Evolutionary conservation across 1,140 invertebrate genomes (phyloP).

Genomic region (Propsilocerus akamusi): DNA sequence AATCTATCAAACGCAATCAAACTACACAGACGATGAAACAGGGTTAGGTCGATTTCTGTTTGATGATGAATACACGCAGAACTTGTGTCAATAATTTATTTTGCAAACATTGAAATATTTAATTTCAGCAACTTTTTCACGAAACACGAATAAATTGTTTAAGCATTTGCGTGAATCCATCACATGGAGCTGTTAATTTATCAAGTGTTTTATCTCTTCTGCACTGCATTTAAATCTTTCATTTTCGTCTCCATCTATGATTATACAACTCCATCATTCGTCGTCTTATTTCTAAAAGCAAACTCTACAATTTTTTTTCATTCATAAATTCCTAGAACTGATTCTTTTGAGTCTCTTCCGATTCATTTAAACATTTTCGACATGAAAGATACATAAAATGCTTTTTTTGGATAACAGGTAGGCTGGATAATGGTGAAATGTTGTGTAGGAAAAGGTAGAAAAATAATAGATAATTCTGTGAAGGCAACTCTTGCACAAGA

Average conservation of each 20-base stretch:
- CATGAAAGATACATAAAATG: too few relatives aligned
- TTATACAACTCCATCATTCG: neutral
- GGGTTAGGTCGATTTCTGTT: too few relatives aligned
- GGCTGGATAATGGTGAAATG: neutral
- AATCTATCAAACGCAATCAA: too few relatives aligned
- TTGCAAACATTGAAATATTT: too few relatives aligned
- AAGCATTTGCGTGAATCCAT: too few relatives aligned
- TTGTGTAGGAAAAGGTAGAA: neutral
- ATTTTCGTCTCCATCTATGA: neutral
- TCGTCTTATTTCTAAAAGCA: neutral
- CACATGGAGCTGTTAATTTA: too few relatives aligned
- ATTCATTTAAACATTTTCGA: neutral
- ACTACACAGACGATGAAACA: too few relatives aligned
- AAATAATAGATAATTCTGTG: neutral
- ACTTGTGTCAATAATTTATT: too few relatives aligned
- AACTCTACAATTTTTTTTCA: neutral
- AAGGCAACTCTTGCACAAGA: neutral
- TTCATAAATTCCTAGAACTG: constrained; percentile 3
- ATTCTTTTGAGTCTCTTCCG: constrained; percentile 1
- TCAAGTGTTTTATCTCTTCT: constrained; percentile 1
- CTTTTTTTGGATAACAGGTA: neutral
- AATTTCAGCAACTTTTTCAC: too few relatives aligned
- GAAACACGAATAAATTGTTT: too few relatives aligned
- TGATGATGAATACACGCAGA: too few relatives aligned
- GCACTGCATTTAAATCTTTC: neutral